These are phyloP conservation scores for Coelopa pilipes DNA, from an alignment of 2,888 invertebrate species.

Conservation along the genomic window DNA sequence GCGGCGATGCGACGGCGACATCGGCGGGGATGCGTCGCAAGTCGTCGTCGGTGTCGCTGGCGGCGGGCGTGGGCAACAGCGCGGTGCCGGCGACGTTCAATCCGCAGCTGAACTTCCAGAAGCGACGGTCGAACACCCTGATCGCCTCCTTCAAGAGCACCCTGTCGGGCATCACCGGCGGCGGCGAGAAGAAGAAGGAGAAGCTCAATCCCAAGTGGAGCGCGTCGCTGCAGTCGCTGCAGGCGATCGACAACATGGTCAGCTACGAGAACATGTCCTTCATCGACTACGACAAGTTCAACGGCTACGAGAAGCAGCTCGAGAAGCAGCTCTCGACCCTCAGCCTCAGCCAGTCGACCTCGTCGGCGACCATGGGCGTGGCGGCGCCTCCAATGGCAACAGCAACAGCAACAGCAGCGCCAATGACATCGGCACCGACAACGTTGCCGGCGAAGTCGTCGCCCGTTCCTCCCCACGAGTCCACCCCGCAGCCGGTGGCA, in stretches of 20 bases:
- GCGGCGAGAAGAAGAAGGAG: constrained; percentile 59
- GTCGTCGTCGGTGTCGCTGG: constrained; percentile 49
- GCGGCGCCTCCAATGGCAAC: constrained; percentile 13
- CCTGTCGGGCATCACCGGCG: constrained; percentile 50
- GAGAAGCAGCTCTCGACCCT: constrained; percentile 60
- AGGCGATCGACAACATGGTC: constrained; percentile 70
- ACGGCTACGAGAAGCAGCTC: constrained; percentile 66
- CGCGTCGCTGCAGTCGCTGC: constrained; percentile 69
- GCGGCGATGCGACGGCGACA: neutral
- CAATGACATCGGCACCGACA: constrained; percentile 1
- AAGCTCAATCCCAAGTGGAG: constrained; percentile 68
- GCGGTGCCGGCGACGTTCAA: constrained; percentile 44
- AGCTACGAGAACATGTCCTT: constrained; percentile 71
- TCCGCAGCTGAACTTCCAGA: constrained; percentile 60
- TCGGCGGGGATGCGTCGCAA: constrained; percentile 43
- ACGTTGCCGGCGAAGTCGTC: constrained; percentile 38
- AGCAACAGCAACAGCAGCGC: constrained; percentile 21
- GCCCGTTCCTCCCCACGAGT: constrained; percentile 6
- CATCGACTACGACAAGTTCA: constrained; percentile 70
- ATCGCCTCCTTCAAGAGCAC: constrained; percentile 61
- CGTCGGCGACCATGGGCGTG: neutral
- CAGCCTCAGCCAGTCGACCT: constrained; percentile 50
- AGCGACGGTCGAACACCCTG: constrained; percentile 59
- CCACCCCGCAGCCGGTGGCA: constrained; percentile 30
- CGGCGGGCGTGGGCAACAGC: constrained; percentile 41